Evolutionary conservation across 2,888 invertebrate genomes (phyloP), one percentile per base, ranked within the genome.

Genomic region (Pinctada fucata): DNA sequence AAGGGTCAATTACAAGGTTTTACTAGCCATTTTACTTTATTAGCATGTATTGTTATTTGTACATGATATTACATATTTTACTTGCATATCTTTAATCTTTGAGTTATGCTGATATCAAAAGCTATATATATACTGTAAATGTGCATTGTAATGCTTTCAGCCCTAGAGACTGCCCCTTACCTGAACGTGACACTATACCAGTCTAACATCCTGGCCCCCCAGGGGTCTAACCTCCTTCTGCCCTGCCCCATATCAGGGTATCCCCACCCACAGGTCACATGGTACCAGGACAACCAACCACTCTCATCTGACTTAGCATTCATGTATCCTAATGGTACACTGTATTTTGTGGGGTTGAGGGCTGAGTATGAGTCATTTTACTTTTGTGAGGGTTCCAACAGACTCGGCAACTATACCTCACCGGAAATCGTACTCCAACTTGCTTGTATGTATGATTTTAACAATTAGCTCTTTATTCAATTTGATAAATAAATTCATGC

Each of bases 231-330:
- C 1, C 80, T 88, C 63, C 72, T 84, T 16, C 13, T 91, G 13
- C 82, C 83, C 73, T 91, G 91, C 82, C 84, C 84, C 8, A 82
- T 88, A 16, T 70, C 71, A 2, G 90, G 90, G 3, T 86, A 87
- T 80, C 90, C 90, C 3, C 70, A 72, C 3, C 88, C 89, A 0
- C 64, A 68, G 0, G 78, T 88, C 48, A 79, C 79, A 10, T 91
- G 91, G 91, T 86, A 80, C 74, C 78, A 84, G 65, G 75, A 83
- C 31, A 84, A 86, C 64, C 77, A 79, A 1, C 63, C 75, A 1
- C 78, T 89, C 3, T 79, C 83, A 63, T 72, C 74, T 48, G 78
- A 80, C 13, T 78, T 79, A 58, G 79, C 78, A 2, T 70, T 84
- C 1, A 74, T 83, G 58, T 58, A 58, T 13, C 58, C 81, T 51